Percentiles rank a stretch among this genome's conserved stretches.
These are phyloP conservation scores for Gisinianus flammeolus DNA, from an alignment of 2,888 invertebrate genomes.

Conservation along the genomic window DNA sequence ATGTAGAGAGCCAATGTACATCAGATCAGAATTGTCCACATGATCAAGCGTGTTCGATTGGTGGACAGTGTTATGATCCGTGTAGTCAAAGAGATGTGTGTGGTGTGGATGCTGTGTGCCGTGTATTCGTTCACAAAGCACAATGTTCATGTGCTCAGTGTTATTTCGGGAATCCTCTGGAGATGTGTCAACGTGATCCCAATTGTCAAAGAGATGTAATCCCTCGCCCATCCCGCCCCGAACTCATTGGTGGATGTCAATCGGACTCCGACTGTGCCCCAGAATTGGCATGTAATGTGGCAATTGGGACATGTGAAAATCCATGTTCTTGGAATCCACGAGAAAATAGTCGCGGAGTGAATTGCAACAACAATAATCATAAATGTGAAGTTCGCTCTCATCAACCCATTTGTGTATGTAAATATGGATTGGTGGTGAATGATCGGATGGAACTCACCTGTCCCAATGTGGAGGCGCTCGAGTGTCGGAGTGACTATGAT, in stretches of 20 bases:
- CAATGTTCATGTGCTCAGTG: constrained; percentile 88
- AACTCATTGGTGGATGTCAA: constrained; percentile 69
- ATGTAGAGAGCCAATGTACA: constrained; percentile 79
- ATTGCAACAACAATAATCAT: constrained; percentile 80
- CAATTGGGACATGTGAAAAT: constrained; percentile 76
- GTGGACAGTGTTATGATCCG: constrained; percentile 88
- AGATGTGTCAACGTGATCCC: constrained; percentile 79
- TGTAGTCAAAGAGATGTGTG: constrained; percentile 87
- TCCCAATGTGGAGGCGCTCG: constrained; percentile 68
- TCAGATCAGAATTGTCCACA: constrained; percentile 89
- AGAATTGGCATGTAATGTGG: constrained; percentile 74
- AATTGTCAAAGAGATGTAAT: constrained; percentile 68
- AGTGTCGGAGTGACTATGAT: constrained; percentile 79
- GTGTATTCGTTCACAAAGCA: constrained; percentile 81
- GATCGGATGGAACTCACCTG: constrained; percentile 86
- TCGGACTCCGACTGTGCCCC: constrained; percentile 75
- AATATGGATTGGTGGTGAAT: constrained; percentile 85
- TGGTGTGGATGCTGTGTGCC: constrained; percentile 87
- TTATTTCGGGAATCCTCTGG: constrained; percentile 80
- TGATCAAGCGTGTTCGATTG: constrained; percentile 84
- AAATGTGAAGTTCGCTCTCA: constrained; percentile 87
- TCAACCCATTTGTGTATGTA: constrained; percentile 84
- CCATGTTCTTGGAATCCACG: constrained; percentile 68
- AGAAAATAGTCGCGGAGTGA: constrained; percentile 67
- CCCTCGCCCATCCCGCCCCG: constrained; percentile 66